A percentile compares a stretch with the other conserved stretches of the same genome.
phyloP scores from a whole-genome alignment of 2,888 invertebrate genomes.

The Linyphia triangularis region DNA sequence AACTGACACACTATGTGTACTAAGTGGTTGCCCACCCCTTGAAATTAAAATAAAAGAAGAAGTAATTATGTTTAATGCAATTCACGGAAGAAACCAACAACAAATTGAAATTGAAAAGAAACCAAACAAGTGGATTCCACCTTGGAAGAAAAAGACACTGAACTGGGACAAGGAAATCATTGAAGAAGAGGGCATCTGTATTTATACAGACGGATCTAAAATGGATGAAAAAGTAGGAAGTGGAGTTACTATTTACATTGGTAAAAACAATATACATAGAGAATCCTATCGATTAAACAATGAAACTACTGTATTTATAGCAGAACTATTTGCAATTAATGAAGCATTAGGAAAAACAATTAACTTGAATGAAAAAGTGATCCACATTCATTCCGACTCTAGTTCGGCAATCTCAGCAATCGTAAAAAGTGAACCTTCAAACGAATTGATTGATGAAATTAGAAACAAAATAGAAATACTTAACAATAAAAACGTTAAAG shows the following conservation, averaged over 20 bases:
- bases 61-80: no score
- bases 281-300: background rate
- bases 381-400: background rate
- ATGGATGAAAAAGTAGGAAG: no score
- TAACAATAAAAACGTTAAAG: background rate
- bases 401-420: background rate
- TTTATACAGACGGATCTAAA: no score
- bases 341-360: background rate
- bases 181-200: no score
- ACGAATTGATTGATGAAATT: no score
- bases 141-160: no score
- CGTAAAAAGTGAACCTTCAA: background rate
- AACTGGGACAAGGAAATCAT: no score
- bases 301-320: background rate
- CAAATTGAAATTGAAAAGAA: no score
- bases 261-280: no score
- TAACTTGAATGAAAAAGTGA: background rate
- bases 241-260: no score
- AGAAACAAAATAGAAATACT: background rate
- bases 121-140: no score
- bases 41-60: background rate
- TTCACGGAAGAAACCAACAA: no score
- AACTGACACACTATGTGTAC: background rate
- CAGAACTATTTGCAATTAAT: background rate
- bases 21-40: background rate